Conservation (phyloP, 2,888 invertebrate genomes). For the Halocaridina rubra region DNA sequence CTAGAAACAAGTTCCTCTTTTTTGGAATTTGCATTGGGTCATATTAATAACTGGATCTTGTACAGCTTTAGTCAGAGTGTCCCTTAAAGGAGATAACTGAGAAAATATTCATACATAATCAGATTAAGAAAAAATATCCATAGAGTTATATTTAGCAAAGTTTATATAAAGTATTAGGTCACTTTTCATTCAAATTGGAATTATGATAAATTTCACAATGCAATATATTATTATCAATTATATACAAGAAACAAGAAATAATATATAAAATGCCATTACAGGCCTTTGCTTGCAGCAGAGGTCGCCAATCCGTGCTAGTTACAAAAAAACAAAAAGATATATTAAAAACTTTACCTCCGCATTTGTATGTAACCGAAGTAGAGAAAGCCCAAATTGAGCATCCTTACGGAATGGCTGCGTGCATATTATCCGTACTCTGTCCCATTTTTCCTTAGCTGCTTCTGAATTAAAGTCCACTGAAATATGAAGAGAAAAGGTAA, state of each 20-base stretch:
- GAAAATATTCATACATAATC: too few species aligned
- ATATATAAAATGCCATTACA: too few species aligned
- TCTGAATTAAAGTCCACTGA: constrained; percentile 74
- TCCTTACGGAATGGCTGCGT: constrained; percentile 87
- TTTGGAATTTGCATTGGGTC: neutral
- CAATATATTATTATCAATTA: neutral
- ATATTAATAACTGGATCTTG: neutral
- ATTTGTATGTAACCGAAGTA: constrained; percentile 27
- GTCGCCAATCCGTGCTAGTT: too few species aligned
- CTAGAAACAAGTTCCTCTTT: constrained; percentile 23
- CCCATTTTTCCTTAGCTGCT: constrained; percentile 79
- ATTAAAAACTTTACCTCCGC: too few species aligned
- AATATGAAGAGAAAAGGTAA: constrained; percentile 72
- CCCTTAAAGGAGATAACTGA: neutral
- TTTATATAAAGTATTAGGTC: too few species aligned
- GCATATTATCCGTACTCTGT: constrained; percentile 83
- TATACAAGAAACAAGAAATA: too few species aligned
- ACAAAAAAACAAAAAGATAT: too few species aligned
- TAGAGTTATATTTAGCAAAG: too few species aligned
- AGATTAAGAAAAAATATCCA: too few species aligned
- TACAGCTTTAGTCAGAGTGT: neutral
- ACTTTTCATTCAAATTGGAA: too few species aligned
- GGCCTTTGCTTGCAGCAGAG: too few species aligned
- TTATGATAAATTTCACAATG: neutral
- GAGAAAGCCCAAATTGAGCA: constrained; percentile 81